Conservation (phyloP, 2,888 invertebrate genomes). For the Synergus gifuensis region DNA sequence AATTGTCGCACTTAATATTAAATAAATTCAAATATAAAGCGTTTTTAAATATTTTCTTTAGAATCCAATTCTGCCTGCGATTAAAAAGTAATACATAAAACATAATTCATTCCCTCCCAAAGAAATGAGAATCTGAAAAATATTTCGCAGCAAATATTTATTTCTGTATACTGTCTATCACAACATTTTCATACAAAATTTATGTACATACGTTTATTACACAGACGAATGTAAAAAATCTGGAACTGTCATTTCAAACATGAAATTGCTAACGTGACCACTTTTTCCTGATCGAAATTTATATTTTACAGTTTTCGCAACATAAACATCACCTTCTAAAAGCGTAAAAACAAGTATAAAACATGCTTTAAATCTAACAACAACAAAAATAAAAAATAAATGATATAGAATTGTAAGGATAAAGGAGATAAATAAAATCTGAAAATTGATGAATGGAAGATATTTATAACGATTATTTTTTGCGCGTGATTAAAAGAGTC, state of each 20-base stretch:
- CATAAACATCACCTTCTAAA: neutral
- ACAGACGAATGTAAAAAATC: conserved; percentile 6
- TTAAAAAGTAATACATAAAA: neutral
- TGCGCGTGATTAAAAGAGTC: neutral
- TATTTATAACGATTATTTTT: neutral
- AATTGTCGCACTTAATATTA: too few relatives aligned
- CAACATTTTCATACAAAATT: conserved; percentile 22
- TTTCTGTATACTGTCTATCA: neutral
- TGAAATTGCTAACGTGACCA: neutral
- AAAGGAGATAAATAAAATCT: neutral
- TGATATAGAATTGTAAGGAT: too few relatives aligned
- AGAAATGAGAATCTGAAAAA: neutral
- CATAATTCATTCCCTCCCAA: neutral
- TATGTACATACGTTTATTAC: conserved; percentile 33
- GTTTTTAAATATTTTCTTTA: too few relatives aligned
- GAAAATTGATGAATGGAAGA: neutral
- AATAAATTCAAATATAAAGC: too few relatives aligned
- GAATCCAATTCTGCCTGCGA: too few relatives aligned
- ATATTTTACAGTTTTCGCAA: neutral
- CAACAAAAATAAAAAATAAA: too few relatives aligned
- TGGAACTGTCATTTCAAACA: neutral
- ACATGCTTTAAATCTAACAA: neutral
- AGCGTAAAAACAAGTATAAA: neutral
- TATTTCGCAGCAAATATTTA: conserved; percentile 21
- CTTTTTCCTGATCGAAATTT: neutral